phyloP scores from a whole-genome alignment of 2,888 invertebrate genomes.

The Ectemnius cavifrons region DNA sequence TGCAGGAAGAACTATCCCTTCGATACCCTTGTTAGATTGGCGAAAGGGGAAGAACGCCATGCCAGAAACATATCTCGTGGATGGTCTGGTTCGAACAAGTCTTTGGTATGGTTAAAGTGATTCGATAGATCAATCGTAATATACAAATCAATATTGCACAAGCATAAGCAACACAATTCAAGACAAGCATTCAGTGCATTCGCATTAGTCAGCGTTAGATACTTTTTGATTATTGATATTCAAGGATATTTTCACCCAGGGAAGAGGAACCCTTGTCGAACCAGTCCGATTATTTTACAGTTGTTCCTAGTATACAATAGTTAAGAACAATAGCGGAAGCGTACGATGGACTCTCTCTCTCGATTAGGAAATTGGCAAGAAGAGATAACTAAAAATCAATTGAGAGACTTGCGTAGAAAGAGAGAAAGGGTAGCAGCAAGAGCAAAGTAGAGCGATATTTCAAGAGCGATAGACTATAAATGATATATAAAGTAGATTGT shows the following conservation, averaged over 20 bases:
- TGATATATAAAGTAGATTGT: no score
- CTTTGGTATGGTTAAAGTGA: slow-evolving; percentile 24
- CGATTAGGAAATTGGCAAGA: slow-evolving; percentile 11
- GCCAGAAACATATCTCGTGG: slow-evolving; percentile 68
- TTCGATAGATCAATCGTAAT: not conserved
- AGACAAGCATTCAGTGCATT: slow-evolving; percentile 6
- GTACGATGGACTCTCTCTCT: slow-evolving; percentile 22
- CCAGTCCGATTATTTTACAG: slow-evolving; percentile 49
- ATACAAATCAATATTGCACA: not conserved
- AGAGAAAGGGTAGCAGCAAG: not conserved
- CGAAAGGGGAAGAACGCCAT: slow-evolving; percentile 69
- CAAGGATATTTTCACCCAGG: slow-evolving; percentile 9
- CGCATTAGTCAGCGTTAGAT: not conserved
- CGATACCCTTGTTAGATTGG: slow-evolving; percentile 43
- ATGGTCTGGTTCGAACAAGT: slow-evolving; percentile 69
- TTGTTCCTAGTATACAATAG: slow-evolving; percentile 29
- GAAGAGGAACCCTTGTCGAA: slow-evolving; percentile 57
- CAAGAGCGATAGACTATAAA: no score
- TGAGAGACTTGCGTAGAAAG: no score
- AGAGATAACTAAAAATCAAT: not conserved
- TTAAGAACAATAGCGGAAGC: slow-evolving; percentile 43
- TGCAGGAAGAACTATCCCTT: slow-evolving; percentile 11
- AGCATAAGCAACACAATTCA: not conserved
- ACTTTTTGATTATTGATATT: slow-evolving; percentile 1
- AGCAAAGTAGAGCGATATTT: not conserved